These are phyloP conservation scores for Onychomys torridus DNA, from an alignment of 2,797 vertebrate species.

Conservation along the genomic window DNA sequence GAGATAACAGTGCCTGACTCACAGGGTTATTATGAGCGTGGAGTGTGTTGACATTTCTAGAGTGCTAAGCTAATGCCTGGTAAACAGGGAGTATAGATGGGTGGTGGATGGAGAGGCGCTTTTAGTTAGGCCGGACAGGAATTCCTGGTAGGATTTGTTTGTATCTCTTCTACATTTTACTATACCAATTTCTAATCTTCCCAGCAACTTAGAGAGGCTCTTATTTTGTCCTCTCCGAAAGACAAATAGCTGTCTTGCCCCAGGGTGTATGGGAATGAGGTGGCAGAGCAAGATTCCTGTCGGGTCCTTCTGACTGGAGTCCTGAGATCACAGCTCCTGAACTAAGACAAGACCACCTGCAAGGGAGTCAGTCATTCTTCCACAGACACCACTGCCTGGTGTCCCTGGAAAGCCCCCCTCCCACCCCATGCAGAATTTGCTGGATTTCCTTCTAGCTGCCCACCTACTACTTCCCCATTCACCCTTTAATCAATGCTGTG, in stretches of 20 bases:
- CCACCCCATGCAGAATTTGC: background rate
- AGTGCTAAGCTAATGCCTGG: constrained; percentile 48
- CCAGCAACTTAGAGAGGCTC: background rate
- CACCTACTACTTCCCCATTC: background rate
- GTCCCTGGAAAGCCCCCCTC: background rate
- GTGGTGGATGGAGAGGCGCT: background rate
- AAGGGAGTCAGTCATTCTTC: background rate
- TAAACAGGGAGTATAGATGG: background rate
- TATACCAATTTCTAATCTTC: constrained; percentile 37
- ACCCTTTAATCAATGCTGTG: background rate
- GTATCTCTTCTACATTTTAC: constrained; percentile 19
- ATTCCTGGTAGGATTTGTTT: constrained; percentile 45
- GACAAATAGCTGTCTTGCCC: background rate
- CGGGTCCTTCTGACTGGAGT: constrained; percentile 5
- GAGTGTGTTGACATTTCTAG: constrained; percentile 59
- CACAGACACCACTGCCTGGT: background rate
- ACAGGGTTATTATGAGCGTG: constrained; percentile 8
- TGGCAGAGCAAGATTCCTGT: background rate
- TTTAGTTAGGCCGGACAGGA: constrained; percentile 3
- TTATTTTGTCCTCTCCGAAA: background rate
- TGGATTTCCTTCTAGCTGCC: background rate
- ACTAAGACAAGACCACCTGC: background rate
- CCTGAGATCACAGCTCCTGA: constrained; percentile 18
- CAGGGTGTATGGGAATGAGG: background rate
- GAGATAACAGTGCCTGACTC: constrained; percentile 40